Evolutionary conservation across 2,113 vertebrate species (phyloP), one percentile per base, ranked within the genome.

Genomic region (Gulo gulo): DNA sequence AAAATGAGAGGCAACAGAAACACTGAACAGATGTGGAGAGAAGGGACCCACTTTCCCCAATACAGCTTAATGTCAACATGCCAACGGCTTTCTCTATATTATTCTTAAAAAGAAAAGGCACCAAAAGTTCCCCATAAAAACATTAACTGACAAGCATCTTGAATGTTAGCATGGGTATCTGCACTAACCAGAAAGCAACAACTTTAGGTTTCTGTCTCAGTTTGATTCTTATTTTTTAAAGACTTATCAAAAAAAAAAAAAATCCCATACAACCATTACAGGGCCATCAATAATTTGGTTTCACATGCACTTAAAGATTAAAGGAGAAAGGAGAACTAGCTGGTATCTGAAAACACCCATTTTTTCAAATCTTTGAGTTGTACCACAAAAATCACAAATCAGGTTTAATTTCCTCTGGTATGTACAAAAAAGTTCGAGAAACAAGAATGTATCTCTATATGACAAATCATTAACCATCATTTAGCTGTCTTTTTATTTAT

Each of bases 1-100:
- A 96, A 97, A 98, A 98, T 97, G 98, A 98, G 98, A 98, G 97
- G 97, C 96, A 91, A 94, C 76, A 96, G 97, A 96, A 98, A 97
- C 95, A 31, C n/a, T 55, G 81, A 96, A 36, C 97, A 98, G 98
- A 97, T 97, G 97, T 95, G 92, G 63, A 63, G 81, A 91, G 11
- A 1, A 39, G 84, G 69, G 85, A 97, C 59, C 63, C 79, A 76
- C 94, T 97, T 96, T 94, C 92, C 93, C 92, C 95, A 84, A 0
- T 96, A 92, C 88, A 97, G 91, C 88, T 95, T 84, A 86, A 95
- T 76, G 94, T 88, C 95, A 97, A 93, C 92, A 78, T 81, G 80
- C 73, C 84, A 96, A 95, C 95, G 47, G 61, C 69, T 97, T 97
- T 95, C 93, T 86, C 79, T 88, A 55, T 59, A 97, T 93, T 96